Evolutionary conservation across 2,797 vertebrate genomes (phyloP).

Genomic region (Saxicola maurus): DNA sequence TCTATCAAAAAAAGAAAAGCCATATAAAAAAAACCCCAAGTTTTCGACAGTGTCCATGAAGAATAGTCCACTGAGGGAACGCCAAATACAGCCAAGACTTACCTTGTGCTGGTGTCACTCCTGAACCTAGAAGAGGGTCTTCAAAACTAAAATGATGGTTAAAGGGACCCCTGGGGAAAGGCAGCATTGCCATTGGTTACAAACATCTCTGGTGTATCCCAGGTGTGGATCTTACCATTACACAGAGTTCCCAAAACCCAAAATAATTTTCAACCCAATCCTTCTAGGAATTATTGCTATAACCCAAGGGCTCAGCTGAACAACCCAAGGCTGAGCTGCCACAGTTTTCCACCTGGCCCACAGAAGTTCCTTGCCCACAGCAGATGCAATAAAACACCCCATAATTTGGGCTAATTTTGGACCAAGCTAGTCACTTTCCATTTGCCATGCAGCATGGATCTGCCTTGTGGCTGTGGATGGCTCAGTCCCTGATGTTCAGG

Average conservation of each 20-base stretch:
- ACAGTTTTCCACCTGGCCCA: background rate
- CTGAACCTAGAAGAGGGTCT: background rate
- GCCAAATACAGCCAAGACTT: background rate
- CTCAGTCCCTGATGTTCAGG: background rate
- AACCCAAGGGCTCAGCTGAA: background rate
- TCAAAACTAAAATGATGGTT: background rate
- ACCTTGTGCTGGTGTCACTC: background rate
- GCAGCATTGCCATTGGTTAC: background rate
- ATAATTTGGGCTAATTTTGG: background rate
- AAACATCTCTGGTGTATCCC: background rate
- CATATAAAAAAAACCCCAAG: rapidly evolving
- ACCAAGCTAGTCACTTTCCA: background rate
- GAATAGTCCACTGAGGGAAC: background rate
- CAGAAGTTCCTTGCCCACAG: background rate
- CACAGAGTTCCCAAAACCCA: background rate
- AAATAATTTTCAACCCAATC: background rate
- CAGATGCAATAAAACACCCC: background rate
- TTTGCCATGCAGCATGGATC: background rate
- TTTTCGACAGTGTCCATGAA: background rate
- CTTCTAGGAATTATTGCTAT: background rate
- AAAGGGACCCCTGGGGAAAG: background rate
- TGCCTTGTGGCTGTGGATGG: rapidly evolving
- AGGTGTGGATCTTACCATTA: background rate
- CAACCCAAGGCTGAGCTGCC: background rate
- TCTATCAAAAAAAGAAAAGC: background rate